Evolutionary conservation across 2,888 invertebrate species (phyloP).

Genomic region (Andrena dorsata): DNA sequence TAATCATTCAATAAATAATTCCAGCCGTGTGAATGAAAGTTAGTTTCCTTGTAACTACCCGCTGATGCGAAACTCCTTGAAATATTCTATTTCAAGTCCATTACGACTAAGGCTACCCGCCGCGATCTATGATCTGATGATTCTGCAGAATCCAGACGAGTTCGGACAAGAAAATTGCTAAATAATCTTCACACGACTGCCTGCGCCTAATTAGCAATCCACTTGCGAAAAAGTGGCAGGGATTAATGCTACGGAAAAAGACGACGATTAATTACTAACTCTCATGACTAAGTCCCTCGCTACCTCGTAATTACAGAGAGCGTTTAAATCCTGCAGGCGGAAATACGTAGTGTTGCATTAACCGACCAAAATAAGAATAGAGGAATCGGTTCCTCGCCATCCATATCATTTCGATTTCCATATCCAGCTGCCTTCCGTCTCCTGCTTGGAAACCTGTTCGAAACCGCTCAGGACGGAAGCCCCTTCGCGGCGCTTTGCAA

Average conservation of each 20-base stretch:
- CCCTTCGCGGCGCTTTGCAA: not conserved
- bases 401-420: not conserved
- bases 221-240: not conserved
- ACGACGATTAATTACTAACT: not conserved
- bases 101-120: not conserved
- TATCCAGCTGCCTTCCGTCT: not conserved
- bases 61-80: too few species aligned
- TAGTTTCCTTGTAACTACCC: too few species aligned
- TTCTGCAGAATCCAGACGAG: not conserved
- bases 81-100: too few species aligned
- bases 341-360: not conserved
- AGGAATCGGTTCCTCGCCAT: too few species aligned
- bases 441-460: not conserved
- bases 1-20: too few species aligned
- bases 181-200: not conserved
- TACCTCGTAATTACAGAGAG: not conserved
- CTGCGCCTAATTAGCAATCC: not conserved
- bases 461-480: conserved; percentile 2
- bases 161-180: not conserved
- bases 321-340: not conserved
- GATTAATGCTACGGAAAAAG: not conserved
- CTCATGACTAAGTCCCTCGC: not conserved
- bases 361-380: not conserved
- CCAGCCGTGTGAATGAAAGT: too few species aligned
- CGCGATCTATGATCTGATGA: not conserved